Percentiles rank a stretch among this genome's conserved stretches.
Conservation (phyloP, 2,113 vertebrate species). For the Suricata suricatta region DNA sequence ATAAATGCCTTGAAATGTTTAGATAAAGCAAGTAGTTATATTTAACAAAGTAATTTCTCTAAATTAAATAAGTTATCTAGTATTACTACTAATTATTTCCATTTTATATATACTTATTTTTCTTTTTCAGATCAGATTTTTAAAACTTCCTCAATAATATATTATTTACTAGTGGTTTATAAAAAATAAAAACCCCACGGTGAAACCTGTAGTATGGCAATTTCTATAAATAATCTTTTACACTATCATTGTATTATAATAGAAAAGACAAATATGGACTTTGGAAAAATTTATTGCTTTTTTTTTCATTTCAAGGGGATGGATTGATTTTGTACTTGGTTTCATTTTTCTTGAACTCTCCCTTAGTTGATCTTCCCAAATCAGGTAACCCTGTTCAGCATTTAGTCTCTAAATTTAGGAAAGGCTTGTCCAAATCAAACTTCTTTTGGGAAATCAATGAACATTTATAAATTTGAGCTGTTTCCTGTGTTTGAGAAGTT, state of each 20-base stretch:
- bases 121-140: slow-evolving; percentile 16
- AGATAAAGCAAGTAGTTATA: neutral
- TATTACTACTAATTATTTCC: neutral
- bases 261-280: slow-evolving; percentile 7
- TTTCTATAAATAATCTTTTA: slow-evolving; percentile 11
- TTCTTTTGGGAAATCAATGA: slow-evolving; percentile 34
- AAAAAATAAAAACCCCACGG: neutral
- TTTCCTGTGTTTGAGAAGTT: slow-evolving; percentile 29
- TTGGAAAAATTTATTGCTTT: neutral
- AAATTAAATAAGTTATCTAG: neutral
- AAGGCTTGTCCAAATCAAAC: slow-evolving; percentile 53
- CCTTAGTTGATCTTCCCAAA: slow-evolving; percentile 40
- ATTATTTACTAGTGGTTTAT: neutral
- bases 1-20: neutral
- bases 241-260: neutral
- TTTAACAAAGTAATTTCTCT: neutral
- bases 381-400: slow-evolving; percentile 6
- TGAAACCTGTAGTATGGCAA: neutral
- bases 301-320: neutral
- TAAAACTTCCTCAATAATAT: neutral
- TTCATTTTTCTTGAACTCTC: slow-evolving; percentile 40
- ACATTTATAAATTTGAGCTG: slow-evolving; percentile 32
- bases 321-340: slow-evolving; percentile 14
- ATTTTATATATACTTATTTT: neutral
- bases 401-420: slow-evolving; percentile 27